A percentile compares a stretch with the other conserved stretches of the same genome.
These are phyloP conservation scores for Notothenia coriiceps DNA, from an alignment of 2,113 vertebrate genomes.

Conservation along the genomic window DNA sequence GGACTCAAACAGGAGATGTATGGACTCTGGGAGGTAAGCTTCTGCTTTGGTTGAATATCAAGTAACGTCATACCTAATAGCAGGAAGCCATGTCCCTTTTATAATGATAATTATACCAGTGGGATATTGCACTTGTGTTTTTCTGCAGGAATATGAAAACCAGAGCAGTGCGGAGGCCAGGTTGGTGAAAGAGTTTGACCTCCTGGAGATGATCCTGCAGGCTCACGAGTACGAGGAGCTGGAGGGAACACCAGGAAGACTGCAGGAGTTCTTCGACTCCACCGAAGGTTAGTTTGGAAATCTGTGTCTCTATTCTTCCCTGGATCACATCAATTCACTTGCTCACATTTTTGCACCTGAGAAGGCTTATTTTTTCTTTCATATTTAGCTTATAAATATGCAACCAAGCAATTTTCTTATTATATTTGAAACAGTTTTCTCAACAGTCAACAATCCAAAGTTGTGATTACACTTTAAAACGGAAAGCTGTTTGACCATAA, in stretches of 20 bases:
- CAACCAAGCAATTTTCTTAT: background rate
- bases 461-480: background rate
- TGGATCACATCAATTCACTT: background rate
- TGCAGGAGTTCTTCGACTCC: conserved; percentile 96
- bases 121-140: background rate
- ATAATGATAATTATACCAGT: background rate
- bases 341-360: background rate
- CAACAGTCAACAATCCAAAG: background rate
- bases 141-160: conserved; percentile 90
- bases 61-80: background rate
- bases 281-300: conserved; percentile 84
- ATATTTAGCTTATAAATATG: background rate
- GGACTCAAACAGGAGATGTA: conserved; percentile 90
- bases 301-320: background rate
- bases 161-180: conserved; percentile 90
- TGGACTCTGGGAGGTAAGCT: conserved; percentile 90
- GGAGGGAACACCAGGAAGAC: conserved; percentile 89
- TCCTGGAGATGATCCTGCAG: conserved; percentile 97
- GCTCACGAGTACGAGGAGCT: conserved; percentile 94
- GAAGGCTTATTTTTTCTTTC: background rate
- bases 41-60: background rate
- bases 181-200: conserved; percentile 96
- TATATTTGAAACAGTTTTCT: background rate
- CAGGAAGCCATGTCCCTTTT: accelerated
- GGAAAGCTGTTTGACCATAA: background rate